These are phyloP conservation scores for Chaitophorus viminalis DNA, from an alignment of 2,888 invertebrate genomes.

Conservation along the genomic window DNA sequence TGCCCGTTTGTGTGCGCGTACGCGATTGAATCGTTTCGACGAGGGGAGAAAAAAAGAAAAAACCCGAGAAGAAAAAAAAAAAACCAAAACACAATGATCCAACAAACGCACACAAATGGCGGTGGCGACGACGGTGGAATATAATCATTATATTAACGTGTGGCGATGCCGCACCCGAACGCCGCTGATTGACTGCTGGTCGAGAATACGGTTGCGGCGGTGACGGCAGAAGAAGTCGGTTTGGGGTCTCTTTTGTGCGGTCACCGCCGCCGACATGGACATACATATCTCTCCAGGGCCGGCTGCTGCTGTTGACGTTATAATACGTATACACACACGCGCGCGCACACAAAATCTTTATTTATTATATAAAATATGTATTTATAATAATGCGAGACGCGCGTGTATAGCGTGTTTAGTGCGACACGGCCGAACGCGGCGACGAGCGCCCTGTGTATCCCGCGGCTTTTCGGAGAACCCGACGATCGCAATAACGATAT, in stretches of 20 bases:
- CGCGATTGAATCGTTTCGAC: neutral
- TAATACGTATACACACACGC: neutral
- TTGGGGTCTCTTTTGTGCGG: constrained; percentile 44
- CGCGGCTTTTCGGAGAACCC: too few relatives aligned
- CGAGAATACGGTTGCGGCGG: neutral
- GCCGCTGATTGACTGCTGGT: constrained; percentile 12
- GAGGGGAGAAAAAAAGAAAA: neutral
- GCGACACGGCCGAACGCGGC: too few relatives aligned
- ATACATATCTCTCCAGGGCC: neutral
- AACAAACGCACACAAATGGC: neutral
- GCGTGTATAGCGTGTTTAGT: too few relatives aligned
- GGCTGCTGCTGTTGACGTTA: neutral
- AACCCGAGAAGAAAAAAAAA: neutral
- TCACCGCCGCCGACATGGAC: constrained; percentile 4
- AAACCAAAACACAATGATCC: constrained; percentile 25
- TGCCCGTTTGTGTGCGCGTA: neutral
- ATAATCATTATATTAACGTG: constrained; percentile 20
- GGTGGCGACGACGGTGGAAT: neutral
- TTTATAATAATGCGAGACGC: too few relatives aligned
- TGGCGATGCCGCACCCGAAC: constrained; percentile 1
- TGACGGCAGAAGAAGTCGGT: constrained; percentile 19
- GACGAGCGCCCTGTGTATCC: too few relatives aligned
- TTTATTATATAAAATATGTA: too few relatives aligned
- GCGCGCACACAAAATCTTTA: neutral
- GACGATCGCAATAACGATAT: too few relatives aligned